Evolutionary conservation across 2,113 vertebrate species (phyloP).

Genomic region (Tragelaphus buxtoni): DNA sequence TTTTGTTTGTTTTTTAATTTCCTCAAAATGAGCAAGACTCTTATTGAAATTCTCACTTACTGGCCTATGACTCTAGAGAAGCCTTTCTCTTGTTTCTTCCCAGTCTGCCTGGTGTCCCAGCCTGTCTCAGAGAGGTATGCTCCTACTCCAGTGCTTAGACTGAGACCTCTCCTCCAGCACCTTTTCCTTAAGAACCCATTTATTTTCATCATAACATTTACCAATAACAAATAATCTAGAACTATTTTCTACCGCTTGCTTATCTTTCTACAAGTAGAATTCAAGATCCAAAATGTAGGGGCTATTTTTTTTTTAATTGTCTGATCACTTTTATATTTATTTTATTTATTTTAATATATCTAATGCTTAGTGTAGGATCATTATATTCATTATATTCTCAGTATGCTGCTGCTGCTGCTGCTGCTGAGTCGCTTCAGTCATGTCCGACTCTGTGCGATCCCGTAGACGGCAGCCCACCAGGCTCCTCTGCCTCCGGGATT

Average conservation of each 20-base stretch:
- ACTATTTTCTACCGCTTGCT: not conserved
- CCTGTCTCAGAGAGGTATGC: not conserved
- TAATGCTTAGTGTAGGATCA: not conserved
- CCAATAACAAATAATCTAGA: not conserved
- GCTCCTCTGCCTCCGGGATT: too few relatives aligned
- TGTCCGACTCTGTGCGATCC: too few relatives aligned
- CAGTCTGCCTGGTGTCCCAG: not conserved
- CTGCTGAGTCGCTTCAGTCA: too few relatives aligned
- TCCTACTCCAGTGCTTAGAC: not conserved
- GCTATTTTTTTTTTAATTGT: not conserved
- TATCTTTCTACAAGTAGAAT: not conserved
- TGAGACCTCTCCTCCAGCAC: rapidly evolving
- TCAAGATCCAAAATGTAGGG: not conserved
- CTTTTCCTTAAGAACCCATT: not conserved
- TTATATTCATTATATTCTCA: not conserved
- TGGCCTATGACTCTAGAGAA: not conserved
- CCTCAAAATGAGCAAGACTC: not conserved
- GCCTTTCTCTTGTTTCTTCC: not conserved
- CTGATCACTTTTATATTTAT: not conserved
- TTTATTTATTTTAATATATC: not conserved
- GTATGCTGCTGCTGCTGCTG: too few relatives aligned
- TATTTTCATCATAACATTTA: not conserved
- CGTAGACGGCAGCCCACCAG: too few relatives aligned
- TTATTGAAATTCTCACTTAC: not conserved
- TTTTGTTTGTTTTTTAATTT: not conserved